These are phyloP conservation scores for Tauraco hartlaubi DNA, from an alignment of 2,797 vertebrate species.

Conservation along the genomic window DNA sequence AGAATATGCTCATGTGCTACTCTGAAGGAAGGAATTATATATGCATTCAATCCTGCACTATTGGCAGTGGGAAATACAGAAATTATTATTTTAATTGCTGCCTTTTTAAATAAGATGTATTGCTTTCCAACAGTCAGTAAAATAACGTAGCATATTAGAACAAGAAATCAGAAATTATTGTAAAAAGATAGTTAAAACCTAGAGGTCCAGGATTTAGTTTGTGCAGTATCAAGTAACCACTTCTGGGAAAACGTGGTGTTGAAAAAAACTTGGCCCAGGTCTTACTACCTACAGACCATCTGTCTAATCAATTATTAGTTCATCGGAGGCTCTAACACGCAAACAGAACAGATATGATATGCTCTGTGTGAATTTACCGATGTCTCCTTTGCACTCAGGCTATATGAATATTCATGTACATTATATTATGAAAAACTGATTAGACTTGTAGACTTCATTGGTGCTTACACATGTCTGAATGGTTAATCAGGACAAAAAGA, in stretches of 20 bases:
- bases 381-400: background rate
- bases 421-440: background rate
- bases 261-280: background rate
- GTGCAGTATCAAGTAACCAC: background rate
- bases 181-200: background rate
- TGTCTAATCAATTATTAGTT: slow-evolving; percentile 38
- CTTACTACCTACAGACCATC: background rate
- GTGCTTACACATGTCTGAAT: background rate
- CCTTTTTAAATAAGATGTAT: background rate
- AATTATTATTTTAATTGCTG: background rate
- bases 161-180: background rate
- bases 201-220: background rate
- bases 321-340: background rate
- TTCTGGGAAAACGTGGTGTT: background rate
- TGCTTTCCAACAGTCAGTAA: background rate
- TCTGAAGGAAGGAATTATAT: background rate
- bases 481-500: background rate
- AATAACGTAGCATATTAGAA: background rate
- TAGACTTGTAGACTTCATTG: background rate
- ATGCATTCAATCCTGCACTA: background rate
- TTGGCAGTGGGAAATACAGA: background rate
- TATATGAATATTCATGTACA: background rate
- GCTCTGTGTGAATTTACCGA: background rate
- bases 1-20: background rate
- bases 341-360: background rate